These are phyloP conservation scores for Tuta absoluta DNA, from an alignment of 2,888 invertebrate genomes.

Conservation along the genomic window DNA sequence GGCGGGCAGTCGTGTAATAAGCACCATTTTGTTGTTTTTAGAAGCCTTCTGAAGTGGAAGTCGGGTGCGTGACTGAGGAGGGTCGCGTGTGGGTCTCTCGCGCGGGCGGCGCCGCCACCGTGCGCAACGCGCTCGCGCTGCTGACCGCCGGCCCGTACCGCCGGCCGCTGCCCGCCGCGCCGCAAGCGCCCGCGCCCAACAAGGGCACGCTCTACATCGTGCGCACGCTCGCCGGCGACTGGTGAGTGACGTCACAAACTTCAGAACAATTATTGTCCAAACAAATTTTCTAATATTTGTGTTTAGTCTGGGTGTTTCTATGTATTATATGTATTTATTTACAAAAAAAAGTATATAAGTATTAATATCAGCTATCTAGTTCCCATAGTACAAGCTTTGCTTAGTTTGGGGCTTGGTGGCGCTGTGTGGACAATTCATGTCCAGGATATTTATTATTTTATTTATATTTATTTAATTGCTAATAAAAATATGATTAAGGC, in stretches of 20 bases:
- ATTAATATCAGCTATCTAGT: no score
- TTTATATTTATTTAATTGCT: no score
- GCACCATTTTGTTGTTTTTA: conserved; percentile 31
- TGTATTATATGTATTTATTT: no score
- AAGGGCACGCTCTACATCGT: conserved; percentile 69
- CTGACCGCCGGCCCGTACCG: conserved; percentile 70
- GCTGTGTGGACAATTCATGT: no score
- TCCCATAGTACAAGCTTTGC: no score
- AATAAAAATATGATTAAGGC: no score
- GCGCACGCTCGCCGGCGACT: conserved; percentile 75
- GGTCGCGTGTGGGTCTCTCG: conserved; percentile 73
- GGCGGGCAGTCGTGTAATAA: no score
- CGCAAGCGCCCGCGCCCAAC: conserved; percentile 62
- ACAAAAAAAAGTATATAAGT: no score
- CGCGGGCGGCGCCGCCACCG: conserved; percentile 66
- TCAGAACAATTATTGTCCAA: no score
- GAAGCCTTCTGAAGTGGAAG: conserved; percentile 72
- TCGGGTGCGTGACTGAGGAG: conserved; percentile 74
- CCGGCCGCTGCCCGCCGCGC: conserved; percentile 72
- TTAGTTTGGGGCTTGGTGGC: no score
- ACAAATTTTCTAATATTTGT: background rate
- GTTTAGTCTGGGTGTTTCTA: no score
- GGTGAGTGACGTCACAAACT: conserved; percentile 51
- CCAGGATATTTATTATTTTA: no score
- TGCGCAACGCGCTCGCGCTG: conserved; percentile 65